Evolutionary conservation across 2,797 vertebrate genomes (phyloP).

Genomic region (Stomatorhinus walkeri): DNA sequence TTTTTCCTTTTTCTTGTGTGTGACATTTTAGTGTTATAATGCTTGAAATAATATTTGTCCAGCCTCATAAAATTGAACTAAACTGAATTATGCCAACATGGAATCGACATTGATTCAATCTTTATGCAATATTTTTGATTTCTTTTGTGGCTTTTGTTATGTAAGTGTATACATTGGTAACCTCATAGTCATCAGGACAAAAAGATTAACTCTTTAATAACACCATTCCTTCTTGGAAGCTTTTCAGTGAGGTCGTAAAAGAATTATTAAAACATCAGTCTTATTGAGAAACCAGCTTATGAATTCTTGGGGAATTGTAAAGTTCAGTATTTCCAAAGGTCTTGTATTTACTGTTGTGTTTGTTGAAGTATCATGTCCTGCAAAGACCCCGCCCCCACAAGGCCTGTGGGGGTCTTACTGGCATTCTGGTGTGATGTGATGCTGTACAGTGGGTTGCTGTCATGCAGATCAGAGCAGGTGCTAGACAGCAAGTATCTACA

Average conservation of each 20-base stretch:
- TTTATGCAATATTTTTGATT: neutral
- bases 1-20: neutral
- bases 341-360: neutral
- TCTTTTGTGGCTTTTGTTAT: neutral
- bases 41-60: neutral
- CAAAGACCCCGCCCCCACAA: neutral
- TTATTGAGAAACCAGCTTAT: neutral
- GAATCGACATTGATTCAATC: neutral
- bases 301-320: neutral
- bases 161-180: neutral
- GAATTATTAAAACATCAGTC: neutral
- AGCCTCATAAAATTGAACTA: neutral
- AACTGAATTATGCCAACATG: neutral
- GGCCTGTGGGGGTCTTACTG: conserved; percentile 37
- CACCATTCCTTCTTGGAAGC: neutral
- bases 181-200: neutral
- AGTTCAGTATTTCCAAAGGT: neutral
- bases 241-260: neutral
- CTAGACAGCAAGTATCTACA: conserved; percentile 37
- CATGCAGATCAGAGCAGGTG: conserved; percentile 52
- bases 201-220: neutral
- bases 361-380: neutral
- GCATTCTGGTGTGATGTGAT: conserved; percentile 45
- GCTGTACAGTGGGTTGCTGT: conserved; percentile 28
- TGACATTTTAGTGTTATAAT: neutral